Evolutionary conservation across 2,888 invertebrate species (phyloP), one percentile per base, ranked within the genome.

Genomic region (Gisinianus flammeolus): DNA sequence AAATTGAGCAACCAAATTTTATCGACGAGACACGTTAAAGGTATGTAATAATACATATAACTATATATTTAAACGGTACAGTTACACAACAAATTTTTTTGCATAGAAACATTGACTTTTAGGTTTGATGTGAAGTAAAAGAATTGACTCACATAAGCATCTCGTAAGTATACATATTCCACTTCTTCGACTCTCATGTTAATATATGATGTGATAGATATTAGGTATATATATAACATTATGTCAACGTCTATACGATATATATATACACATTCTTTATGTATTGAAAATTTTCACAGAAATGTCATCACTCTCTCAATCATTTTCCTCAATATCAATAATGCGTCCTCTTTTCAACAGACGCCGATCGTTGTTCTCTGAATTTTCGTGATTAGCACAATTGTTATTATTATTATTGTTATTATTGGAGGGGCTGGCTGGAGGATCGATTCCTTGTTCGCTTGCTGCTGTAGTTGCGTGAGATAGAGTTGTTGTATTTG

Each of bases 251-350:
- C 16, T 44, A 44, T 44, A 44, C 19, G 2, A 44, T 44, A 35
- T 8, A 12, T 44, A 44, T 19, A 44, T 44, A 6, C 44, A 19
- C 44, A 44, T 16, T 16, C 2, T 44, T 44, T 4, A 16, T 44
- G 19, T 44, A 16, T 44, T 19, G 44, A 44, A 44, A 44, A 70
- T n/a, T 12, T 26, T 62, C 62, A 62, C 16, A n/a, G 24, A 58
- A n/a, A n/a, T 58, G 58, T 58, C 62, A 35, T 35, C n/a, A 35
- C 35, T 16, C 44, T 8, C 24, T 77, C 35, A 77, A 62, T 77
- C 77, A 69, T 77, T 77, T 64, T 77, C 77, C 24, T 77, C 77
- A n/a, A 69, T 58, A 24, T 77, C 77, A 62, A 77, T 77, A 6
- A 69, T 56, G 19, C 64, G 62, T 28, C 62, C 12, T 56, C 33